Evolutionary conservation across 1,140 invertebrate genomes (phyloP).

Genomic region (Phocides pigmalion): DNA sequence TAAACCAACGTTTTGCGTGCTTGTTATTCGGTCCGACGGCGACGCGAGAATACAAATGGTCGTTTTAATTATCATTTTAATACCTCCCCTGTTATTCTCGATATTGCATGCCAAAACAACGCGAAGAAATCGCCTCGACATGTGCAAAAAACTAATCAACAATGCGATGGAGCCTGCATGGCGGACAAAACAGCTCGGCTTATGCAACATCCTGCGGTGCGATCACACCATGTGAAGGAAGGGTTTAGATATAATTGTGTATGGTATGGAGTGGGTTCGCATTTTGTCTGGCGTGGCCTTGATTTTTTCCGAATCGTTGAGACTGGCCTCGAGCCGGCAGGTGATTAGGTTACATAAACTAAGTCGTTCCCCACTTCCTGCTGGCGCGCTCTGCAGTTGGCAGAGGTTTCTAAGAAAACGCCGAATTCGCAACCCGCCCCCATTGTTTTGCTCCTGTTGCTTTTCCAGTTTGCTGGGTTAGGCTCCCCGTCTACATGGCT

Average conservation of each 20-base stretch:
- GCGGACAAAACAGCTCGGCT: slow-evolving; percentile 77
- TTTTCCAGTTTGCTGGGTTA: slow-evolving; percentile 64
- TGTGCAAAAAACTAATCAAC: slow-evolving; percentile 77
- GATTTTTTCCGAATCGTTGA: slow-evolving; percentile 71
- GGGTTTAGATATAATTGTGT: slow-evolving; percentile 72
- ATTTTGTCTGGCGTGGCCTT: slow-evolving; percentile 73
- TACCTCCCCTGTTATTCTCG: slow-evolving; percentile 50
- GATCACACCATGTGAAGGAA: slow-evolving; percentile 52
- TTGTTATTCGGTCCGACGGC: slow-evolving; percentile 28
- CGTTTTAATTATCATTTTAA: slow-evolving; percentile 37
- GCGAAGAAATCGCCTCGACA: slow-evolving; percentile 50
- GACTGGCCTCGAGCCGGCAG: slow-evolving; percentile 77
- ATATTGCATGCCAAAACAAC: slow-evolving; percentile 52
- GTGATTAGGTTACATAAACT: slow-evolving; percentile 84
- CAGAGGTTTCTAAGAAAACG: slow-evolving; percentile 78
- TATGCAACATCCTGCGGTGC: slow-evolving; percentile 81
- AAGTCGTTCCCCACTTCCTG: slow-evolving; percentile 81
- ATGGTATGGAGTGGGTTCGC: slow-evolving; percentile 59
- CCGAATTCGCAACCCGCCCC: slow-evolving; percentile 69
- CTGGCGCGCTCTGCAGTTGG: slow-evolving; percentile 78
- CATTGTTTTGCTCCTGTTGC: slow-evolving; percentile 73
- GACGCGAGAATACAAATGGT: background rate
- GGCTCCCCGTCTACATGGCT: slow-evolving; percentile 39
- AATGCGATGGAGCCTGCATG: slow-evolving; percentile 70
- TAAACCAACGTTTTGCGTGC: no score